phyloP scores from a whole-genome alignment of 2,888 invertebrate species.

The Caenorhabditis sulstoni region DNA sequence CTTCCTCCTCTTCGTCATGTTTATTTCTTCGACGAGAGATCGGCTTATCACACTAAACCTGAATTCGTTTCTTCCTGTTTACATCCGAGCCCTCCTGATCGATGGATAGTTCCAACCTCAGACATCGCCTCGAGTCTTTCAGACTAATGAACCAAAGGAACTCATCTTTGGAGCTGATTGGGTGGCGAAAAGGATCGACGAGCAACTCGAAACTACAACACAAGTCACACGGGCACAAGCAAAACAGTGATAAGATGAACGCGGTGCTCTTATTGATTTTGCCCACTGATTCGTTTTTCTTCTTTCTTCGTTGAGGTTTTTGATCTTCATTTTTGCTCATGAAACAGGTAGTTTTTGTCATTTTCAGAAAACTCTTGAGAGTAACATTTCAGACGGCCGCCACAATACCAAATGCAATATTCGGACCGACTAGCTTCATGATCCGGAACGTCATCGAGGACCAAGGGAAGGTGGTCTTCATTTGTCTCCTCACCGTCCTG shows the following conservation, averaged over 20 bases:
- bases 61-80: slow-evolving; percentile 12
- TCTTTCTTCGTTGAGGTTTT: not conserved
- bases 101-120: too few species aligned
- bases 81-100: not conserved
- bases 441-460: slow-evolving; percentile 61
- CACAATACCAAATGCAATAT: slow-evolving; percentile 47
- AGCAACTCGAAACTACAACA: slow-evolving; percentile 45
- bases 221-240: slow-evolving; percentile 19
- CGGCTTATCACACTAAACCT: slow-evolving; percentile 14
- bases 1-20: slow-evolving; percentile 1
- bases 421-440: slow-evolving; percentile 45
- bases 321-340: slow-evolving; percentile 1
- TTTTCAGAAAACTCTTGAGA: not conserved
- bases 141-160: too few species aligned
- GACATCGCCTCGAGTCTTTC: too few species aligned
- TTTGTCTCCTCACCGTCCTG: slow-evolving; percentile 57
- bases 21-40: not conserved
- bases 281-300: not conserved
- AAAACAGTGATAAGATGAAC: slow-evolving; percentile 44
- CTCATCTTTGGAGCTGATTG: too few species aligned
- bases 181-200: slow-evolving; percentile 23
- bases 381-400: slow-evolving; percentile 19
- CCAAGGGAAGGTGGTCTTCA: slow-evolving; percentile 67
- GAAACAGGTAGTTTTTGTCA: not conserved
- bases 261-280: slow-evolving; percentile 31